Evolutionary conservation across 2,797 vertebrate species (phyloP), one percentile per base, ranked within the genome.

Genomic region (Brotula barbata): DNA sequence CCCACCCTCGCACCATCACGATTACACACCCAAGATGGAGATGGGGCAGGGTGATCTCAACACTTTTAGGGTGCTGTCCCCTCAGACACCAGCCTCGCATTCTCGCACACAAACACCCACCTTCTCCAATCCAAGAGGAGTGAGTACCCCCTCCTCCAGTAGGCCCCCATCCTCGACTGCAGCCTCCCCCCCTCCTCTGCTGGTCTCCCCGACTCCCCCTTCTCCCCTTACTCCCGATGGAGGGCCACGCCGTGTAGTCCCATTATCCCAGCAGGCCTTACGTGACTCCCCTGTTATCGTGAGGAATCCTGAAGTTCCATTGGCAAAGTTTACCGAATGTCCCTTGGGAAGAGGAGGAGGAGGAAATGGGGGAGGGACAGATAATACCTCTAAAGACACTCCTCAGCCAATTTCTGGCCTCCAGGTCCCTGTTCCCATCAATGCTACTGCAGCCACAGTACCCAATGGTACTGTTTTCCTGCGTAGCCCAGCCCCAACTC

Each of bases 251-350:
- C 88, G 92, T 22, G 85, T 92, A 31, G 92, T 92, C 7, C 90
- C 94, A 0, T 89, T 93, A 17, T 80, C 90, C 75, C 91, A 91
- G n/a, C 90, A 91, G 73, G 73, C 88, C 50, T 87, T 94, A 69
- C 89, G 94, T 58, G 95, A 95, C 78, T 96, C 95, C 0, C 94
- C 95, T 0, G 93, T 96, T 64, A 95, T 96, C 49, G 94, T 96
- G 16, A 91, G 94, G 42, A 97, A 95, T 86, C 94, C 95, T 0
- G 95, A 96, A 15, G 92, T 95, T 60, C 94, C 95, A 0, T 70
- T 92, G 51, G 86, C 92, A 85, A 88, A 90, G 88, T 80, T 91
- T 84, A 81, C 90, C 25, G 46, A 92, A 85, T 77, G 90, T 84
- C 85, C 91, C 62, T n/a, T 85, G 54, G 81, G 82, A 57, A 80